Percentiles rank a stretch among this genome's conserved stretches.
Conservation (phyloP, 2,888 invertebrate genomes). For the Acronicta psi region DNA sequence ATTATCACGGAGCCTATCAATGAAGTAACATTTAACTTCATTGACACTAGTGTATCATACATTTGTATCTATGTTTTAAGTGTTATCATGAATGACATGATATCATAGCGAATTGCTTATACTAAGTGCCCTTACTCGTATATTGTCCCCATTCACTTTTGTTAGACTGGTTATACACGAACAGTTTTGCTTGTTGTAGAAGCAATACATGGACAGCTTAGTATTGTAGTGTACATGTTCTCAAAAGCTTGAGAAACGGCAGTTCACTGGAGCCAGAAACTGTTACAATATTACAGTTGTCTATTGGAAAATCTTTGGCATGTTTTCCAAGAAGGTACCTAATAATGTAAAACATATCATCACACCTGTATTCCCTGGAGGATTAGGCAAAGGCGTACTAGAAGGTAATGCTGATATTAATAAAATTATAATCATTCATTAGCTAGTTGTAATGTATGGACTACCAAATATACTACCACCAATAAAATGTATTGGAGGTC, state of each 20-base stretch:
- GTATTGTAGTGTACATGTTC: neutral
- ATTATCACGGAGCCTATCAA: constrained; percentile 34
- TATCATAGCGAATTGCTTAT: constrained; percentile 42
- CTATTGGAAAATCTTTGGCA: too few relatives aligned
- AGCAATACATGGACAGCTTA: neutral
- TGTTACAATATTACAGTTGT: too few relatives aligned
- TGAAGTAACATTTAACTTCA: constrained; percentile 41
- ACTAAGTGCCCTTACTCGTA: constrained; percentile 23
- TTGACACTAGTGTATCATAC: constrained; percentile 34
- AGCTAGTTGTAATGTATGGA: too few relatives aligned
- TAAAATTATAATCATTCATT: too few relatives aligned
- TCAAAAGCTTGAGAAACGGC: neutral
- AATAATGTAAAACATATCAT: too few relatives aligned
- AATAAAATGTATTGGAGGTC: neutral
- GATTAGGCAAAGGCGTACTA: too few relatives aligned
- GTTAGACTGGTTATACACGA: constrained; percentile 17
- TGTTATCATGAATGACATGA: constrained; percentile 44
- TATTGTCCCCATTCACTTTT: constrained; percentile 40
- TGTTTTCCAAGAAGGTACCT: too few relatives aligned
- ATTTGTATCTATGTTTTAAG: constrained; percentile 22
- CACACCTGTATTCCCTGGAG: too few relatives aligned
- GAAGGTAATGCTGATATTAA: too few relatives aligned
- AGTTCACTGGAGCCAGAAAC: too few relatives aligned
- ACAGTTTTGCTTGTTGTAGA: neutral
- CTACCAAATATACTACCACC: too few relatives aligned